These are phyloP conservation scores for Tenthredo notha DNA, from an alignment of 2,888 invertebrate species.

Conservation along the genomic window DNA sequence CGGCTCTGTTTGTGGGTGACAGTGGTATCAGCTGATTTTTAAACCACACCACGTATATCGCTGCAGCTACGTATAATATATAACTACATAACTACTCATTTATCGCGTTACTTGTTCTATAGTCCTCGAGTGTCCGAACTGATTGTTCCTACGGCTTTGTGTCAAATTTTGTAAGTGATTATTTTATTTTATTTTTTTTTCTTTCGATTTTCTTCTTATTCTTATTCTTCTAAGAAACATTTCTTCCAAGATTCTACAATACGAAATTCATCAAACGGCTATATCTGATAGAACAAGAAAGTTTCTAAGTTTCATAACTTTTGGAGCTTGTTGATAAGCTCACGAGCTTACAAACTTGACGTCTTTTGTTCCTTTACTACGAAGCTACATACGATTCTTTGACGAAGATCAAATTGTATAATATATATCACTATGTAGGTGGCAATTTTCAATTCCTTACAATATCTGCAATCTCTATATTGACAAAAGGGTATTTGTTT, in stretches of 20 bases:
- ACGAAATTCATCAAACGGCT: background rate
- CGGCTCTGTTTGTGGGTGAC: conserved; percentile 41
- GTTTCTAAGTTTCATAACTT: conserved; percentile 10
- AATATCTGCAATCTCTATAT: background rate
- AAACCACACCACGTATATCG: background rate
- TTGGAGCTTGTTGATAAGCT: conserved; percentile 12
- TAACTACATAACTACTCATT: background rate
- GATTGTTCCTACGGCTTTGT: conserved; percentile 20
- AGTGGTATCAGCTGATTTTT: conserved; percentile 46
- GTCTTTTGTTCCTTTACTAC: conserved; percentile 11
- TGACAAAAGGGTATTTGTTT: background rate
- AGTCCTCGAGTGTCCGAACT: conserved; percentile 8
- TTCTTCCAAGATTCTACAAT: background rate
- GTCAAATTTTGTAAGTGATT: conserved; percentile 38
- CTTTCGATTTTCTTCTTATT: background rate
- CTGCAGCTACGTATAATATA: background rate
- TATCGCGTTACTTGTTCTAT: background rate
- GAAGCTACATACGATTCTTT: background rate
- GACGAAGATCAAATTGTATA: background rate
- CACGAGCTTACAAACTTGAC: conserved; percentile 9
- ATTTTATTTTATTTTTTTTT: background rate
- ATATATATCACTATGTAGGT: background rate
- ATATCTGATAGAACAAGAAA: background rate
- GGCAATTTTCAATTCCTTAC: background rate
- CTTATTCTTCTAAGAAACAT: background rate